Evolutionary conservation across 1,140 invertebrate genomes (phyloP).

Genomic region (Zaprionus camerounensis): DNA sequence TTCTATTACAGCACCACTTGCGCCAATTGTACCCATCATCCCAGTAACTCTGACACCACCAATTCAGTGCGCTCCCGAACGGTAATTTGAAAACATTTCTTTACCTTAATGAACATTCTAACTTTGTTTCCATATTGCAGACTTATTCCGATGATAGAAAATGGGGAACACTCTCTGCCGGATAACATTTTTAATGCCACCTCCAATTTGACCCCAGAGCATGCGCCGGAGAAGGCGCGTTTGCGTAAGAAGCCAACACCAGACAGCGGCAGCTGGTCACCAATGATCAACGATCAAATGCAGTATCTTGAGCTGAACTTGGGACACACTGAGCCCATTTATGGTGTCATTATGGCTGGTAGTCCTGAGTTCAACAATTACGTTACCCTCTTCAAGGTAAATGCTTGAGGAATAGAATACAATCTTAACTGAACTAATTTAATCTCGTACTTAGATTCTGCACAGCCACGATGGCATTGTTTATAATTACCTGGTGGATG

Average conservation of each 20-base stretch:
- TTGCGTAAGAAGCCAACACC: slow-evolving; percentile 83
- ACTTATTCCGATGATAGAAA: slow-evolving; percentile 86
- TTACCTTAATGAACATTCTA: neutral
- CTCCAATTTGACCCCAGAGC: slow-evolving; percentile 84
- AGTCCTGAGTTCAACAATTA: slow-evolving; percentile 88
- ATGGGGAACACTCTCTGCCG: slow-evolving; percentile 84
- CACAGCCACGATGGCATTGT: slow-evolving; percentile 88
- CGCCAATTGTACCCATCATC: slow-evolving; percentile 68
- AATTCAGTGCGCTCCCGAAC: slow-evolving; percentile 84
- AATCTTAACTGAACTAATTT: neutral
- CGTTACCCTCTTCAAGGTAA: slow-evolving; percentile 89
- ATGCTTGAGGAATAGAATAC: neutral
- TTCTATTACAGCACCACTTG: slow-evolving; percentile 21
- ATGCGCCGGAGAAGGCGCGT: slow-evolving; percentile 85
- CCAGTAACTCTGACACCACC: slow-evolving; percentile 85
- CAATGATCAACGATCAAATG: slow-evolving; percentile 85
- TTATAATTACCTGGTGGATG: slow-evolving; percentile 85
- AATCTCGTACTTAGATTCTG: slow-evolving; percentile 84
- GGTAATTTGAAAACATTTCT: slow-evolving; percentile 58
- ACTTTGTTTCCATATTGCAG: slow-evolving; percentile 10
- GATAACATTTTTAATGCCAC: slow-evolving; percentile 87
- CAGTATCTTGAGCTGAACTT: slow-evolving; percentile 91
- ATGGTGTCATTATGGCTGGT: slow-evolving; percentile 90
- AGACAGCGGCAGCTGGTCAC: slow-evolving; percentile 87
- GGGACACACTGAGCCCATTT: slow-evolving; percentile 87